Percentiles rank a stretch among this genome's conserved stretches.
Evolutionary conservation across 2,888 invertebrate species (phyloP).

Genomic region (Agrypnus murinus): DNA sequence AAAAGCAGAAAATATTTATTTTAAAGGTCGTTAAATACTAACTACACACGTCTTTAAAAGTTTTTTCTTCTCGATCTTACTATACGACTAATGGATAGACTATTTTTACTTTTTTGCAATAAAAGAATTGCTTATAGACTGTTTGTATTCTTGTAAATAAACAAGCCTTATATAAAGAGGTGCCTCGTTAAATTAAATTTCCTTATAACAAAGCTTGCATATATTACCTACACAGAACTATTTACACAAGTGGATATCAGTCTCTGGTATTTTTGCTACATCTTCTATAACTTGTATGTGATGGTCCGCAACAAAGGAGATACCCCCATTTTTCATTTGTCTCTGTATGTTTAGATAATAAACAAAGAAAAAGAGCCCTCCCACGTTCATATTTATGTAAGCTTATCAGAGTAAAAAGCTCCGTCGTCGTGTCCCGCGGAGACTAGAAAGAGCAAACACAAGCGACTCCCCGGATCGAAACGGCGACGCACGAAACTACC

Average conservation of each 20-base stretch:
- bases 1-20: no score
- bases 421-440: slow-evolving; percentile 6
- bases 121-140: no score
- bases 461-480: slow-evolving; percentile 57
- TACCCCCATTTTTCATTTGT: slow-evolving; percentile 25
- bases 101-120: no score
- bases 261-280: slow-evolving; percentile 5
- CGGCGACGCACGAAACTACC: slow-evolving; percentile 52
- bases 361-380: slow-evolving; percentile 23
- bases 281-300: slow-evolving; percentile 7
- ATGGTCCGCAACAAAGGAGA: slow-evolving; percentile 7
- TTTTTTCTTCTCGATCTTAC: no score
- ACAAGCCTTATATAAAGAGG: no score
- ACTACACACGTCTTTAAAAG: no score
- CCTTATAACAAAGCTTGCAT: background rate
- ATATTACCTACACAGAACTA: background rate
- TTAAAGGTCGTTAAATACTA: no score
- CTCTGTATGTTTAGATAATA: slow-evolving; percentile 17
- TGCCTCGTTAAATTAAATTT: slow-evolving; percentile 4
- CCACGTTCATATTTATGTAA: slow-evolving; percentile 28
- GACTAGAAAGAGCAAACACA: background rate
- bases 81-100: no score
- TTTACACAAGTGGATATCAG: slow-evolving; percentile 15
- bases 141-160: background rate
- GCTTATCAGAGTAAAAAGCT: slow-evolving; percentile 29